phyloP scores from a whole-genome alignment of 1,140 invertebrate genomes.

The Cyclina sinensis region DNA sequence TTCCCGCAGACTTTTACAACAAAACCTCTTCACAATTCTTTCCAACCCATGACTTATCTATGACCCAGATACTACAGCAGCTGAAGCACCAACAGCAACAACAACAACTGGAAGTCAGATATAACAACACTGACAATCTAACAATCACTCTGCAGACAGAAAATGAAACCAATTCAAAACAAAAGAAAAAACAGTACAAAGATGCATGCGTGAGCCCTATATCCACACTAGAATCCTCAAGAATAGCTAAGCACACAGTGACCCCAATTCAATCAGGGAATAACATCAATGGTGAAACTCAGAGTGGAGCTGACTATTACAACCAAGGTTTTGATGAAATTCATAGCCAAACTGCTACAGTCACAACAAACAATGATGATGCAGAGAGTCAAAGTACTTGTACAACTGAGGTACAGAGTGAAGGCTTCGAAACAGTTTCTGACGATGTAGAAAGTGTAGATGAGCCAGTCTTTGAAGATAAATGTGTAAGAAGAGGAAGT shows the following conservation, averaged over 20 bases:
- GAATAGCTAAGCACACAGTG: neutral
- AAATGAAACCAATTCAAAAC: neutral
- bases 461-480: slow-evolving; percentile 20
- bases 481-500: slow-evolving; percentile 32
- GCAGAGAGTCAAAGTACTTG: slow-evolving; percentile 28
- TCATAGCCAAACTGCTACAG: neutral
- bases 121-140: too few species aligned
- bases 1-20: neutral
- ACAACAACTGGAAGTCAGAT: neutral
- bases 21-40: neutral
- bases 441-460: slow-evolving; percentile 23
- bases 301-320: neutral
- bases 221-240: slow-evolving; percentile 26
- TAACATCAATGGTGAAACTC: neutral
- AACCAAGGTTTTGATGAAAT: slow-evolving; percentile 48
- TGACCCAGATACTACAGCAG: neutral
- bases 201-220: slow-evolving; percentile 58
- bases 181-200: slow-evolving; percentile 29
- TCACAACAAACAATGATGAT: neutral
- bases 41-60: neutral
- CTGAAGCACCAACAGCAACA: neutral
- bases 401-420: neutral
- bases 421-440: neutral
- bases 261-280: neutral
- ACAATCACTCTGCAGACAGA: neutral